Evolutionary conservation across 2,888 invertebrate genomes (phyloP), one percentile per base, ranked within the genome.

Genomic region (Operophtera brumata): DNA sequence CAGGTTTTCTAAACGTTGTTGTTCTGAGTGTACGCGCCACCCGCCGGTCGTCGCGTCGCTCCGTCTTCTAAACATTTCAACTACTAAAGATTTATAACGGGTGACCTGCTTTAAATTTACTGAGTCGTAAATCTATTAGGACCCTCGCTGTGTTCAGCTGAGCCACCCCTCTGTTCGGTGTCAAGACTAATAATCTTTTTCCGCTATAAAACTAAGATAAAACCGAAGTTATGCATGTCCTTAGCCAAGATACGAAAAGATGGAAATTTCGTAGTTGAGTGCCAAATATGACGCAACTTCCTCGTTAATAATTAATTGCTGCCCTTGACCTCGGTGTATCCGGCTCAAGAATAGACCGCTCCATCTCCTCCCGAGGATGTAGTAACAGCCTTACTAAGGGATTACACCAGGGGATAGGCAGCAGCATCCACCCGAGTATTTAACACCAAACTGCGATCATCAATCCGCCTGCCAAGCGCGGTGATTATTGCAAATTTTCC

Each of bases 121-220:
- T 57, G 52, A 46, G 54, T 51, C 64, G 59, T 64, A 64, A 64
- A 64, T 64, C 64, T 64, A 62, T 64, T 62, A 57, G 41, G 49
- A 51, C 54, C 53, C 54, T 48, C 42, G 42, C 48, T 39, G 51
- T 47, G 51, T 54, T 59, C 49, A 48, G 49, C 52, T 54, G 48
- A 47, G 35, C 53, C 48, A 53, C 57, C 55, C 54, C 55, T 44
- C 52, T 40, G 50, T 34, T 55, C 36, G 50, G 43, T 50, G 65
- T 61, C 59, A 56, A 56, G 59, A 46, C 44, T 59, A 62, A 62
- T 65, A 65, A 61, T 58, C 50, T 56, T 50, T 59, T 54, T 54
- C 59, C 56, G 57, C 53, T 41, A 55, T 62, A 58, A 62, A 61
- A 59, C 47, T 54, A 47, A 56, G 47, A 54, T 57, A 50, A 41